Conservation (phyloP, 2,797 vertebrate species). For the Falco peregrinus region DNA sequence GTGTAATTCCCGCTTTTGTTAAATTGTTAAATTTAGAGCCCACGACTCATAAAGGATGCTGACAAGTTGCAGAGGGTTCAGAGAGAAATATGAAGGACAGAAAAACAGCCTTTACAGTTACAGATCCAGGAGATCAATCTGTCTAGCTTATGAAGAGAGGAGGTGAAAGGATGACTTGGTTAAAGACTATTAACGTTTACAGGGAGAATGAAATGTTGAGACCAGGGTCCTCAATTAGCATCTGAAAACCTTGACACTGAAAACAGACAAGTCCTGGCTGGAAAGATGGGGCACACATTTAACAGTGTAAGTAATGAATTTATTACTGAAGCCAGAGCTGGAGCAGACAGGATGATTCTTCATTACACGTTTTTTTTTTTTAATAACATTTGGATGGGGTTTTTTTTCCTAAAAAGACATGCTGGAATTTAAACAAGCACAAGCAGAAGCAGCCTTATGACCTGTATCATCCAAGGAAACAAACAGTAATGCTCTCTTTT, state of each 20-base stretch:
- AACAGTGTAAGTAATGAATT: slow-evolving; percentile 7
- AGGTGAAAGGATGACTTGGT: neutral
- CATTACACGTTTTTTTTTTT: neutral
- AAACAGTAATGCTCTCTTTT: neutral
- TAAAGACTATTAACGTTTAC: neutral
- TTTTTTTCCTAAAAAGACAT: neutral
- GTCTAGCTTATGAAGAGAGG: neutral
- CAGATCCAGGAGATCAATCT: neutral
- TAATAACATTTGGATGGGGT: neutral
- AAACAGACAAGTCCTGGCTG: neutral
- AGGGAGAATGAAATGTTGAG: neutral
- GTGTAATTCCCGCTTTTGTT: neutral
- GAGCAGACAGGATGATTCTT: neutral
- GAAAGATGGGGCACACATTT: neutral
- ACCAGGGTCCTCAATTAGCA: neutral
- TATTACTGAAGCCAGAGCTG: neutral
- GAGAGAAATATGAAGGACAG: neutral
- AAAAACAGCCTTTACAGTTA: neutral
- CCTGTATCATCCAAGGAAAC: neutral
- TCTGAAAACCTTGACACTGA: neutral
- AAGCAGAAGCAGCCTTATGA: neutral
- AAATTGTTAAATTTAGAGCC: neutral
- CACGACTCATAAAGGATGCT: neutral
- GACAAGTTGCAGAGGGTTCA: neutral
- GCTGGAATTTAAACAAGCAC: neutral